A percentile compares a stretch with the other conserved stretches of the same genome.
phyloP scores from a whole-genome alignment of 2,113 vertebrate genomes.

The Protobothrops flavoviridis region DNA sequence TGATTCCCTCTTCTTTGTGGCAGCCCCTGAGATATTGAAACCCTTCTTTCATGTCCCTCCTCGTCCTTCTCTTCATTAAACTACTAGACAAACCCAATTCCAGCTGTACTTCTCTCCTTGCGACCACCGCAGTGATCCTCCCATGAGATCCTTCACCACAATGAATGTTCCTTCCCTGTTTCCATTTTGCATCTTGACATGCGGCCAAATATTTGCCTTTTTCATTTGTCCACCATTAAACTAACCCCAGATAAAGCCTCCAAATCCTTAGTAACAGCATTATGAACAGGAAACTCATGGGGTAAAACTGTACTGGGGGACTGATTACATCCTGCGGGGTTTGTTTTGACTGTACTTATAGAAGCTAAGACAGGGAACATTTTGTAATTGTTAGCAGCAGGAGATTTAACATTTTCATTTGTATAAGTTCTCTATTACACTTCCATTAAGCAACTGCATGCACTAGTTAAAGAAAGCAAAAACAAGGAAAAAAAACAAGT shows the following conservation, averaged over 20 bases:
- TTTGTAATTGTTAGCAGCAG: slow-evolving; percentile 54
- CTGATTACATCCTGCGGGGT: slow-evolving; percentile 8
- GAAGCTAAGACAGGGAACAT: slow-evolving; percentile 15
- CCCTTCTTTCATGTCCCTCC: no score
- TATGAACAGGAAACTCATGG: not conserved
- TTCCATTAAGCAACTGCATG: slow-evolving; percentile 25
- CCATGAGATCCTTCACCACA: not conserved
- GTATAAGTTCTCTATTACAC: not conserved
- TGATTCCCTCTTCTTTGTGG: no score
- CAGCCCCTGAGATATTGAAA: no score
- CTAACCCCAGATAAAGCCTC: not conserved
- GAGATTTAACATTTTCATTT: slow-evolving; percentile 53
- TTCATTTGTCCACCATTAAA: not conserved
- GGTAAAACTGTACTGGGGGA: not conserved
- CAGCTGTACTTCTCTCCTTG: not conserved
- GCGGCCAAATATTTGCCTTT: not conserved
- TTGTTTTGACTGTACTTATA: slow-evolving; percentile 52
- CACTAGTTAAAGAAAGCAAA: slow-evolving; percentile 14
- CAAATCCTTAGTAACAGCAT: slow-evolving; percentile 24
- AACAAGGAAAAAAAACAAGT: not conserved
- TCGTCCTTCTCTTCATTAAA: no score
- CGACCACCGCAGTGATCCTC: not conserved
- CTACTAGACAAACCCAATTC: no score
- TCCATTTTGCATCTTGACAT: rapidly evolving
- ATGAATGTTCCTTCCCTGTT: not conserved